Evolutionary conservation across 2,113 vertebrate species (phyloP).

Genomic region (Uria aalge): DNA sequence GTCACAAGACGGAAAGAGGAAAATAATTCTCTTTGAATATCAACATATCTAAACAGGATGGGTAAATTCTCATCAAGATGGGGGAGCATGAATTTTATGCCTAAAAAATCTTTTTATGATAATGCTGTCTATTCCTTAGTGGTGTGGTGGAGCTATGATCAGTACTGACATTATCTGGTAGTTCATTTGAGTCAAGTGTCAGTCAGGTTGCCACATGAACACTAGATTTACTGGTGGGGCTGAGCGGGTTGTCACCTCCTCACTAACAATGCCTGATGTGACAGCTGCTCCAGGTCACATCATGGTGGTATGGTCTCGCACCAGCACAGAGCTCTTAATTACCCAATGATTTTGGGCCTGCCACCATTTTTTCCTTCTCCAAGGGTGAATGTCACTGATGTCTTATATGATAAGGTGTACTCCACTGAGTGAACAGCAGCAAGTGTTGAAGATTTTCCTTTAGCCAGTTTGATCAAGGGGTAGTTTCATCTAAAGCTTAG

Average conservation of each 20-base stretch:
- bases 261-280: background rate
- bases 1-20: background rate
- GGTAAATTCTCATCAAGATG: background rate
- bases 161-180: background rate
- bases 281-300: background rate
- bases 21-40: background rate
- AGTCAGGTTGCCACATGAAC: background rate
- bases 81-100: background rate
- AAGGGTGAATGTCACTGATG: background rate
- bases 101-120: background rate
- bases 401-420: background rate
- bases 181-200: background rate
- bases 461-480: background rate
- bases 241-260: background rate
- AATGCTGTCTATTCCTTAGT: background rate
- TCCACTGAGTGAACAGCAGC: background rate
- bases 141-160: background rate
- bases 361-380: background rate
- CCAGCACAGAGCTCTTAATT: background rate
- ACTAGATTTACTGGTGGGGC: background rate
- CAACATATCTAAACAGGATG: background rate
- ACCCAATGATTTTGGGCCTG: background rate
- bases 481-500: background rate
- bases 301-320: rapidly evolving
- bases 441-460: background rate